A percentile compares a stretch with the other conserved stretches of the same genome.
Conservation (phyloP, 2,113 vertebrate species). For the Puffinus mauretanicus region DNA sequence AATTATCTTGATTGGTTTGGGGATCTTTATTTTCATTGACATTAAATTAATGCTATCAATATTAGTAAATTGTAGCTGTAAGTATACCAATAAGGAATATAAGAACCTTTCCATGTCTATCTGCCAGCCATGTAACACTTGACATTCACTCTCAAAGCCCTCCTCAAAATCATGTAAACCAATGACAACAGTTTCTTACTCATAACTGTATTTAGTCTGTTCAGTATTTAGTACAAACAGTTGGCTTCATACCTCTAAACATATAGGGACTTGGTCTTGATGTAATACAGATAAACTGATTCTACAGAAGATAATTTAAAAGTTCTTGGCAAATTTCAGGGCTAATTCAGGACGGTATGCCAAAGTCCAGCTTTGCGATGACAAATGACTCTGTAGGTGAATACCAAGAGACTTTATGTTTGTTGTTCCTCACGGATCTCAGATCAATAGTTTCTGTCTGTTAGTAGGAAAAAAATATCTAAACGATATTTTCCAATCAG, state of each 20-base stretch:
- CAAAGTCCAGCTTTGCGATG: conserved; percentile 13
- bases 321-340: not conserved
- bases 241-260: not conserved
- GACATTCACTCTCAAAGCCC: not conserved
- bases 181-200: not conserved
- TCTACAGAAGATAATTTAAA: not conserved
- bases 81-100: not conserved
- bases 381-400: not conserved
- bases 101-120: not conserved
- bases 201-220: not conserved
- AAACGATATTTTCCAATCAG: not conserved
- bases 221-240: not conserved
- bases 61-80: not conserved
- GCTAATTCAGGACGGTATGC: not conserved
- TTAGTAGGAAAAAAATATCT: not conserved
- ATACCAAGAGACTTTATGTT: not conserved
- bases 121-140: not conserved
- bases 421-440: not conserved
- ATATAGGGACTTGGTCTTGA: not conserved
- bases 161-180: not conserved
- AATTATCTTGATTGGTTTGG: not conserved
- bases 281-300: not conserved
- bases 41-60: not conserved
- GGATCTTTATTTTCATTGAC: not conserved
- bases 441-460: conserved; percentile 6